phyloP scores from a whole-genome alignment of 2,888 invertebrate species.

The Litoditis marina region DNA sequence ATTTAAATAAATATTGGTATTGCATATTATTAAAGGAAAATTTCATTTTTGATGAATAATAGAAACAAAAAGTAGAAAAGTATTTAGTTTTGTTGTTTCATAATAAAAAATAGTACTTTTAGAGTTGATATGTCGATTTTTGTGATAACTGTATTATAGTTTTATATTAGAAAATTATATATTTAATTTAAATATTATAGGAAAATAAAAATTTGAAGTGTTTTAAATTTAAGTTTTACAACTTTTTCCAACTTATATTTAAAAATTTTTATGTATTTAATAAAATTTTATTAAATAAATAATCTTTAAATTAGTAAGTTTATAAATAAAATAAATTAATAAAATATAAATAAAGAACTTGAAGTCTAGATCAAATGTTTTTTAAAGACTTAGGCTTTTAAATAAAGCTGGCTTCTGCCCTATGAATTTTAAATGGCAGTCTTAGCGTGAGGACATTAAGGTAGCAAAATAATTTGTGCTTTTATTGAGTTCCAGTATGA shows the following conservation, averaged over 20 bases:
- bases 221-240: slow-evolving; percentile 42
- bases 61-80: slow-evolving; percentile 39
- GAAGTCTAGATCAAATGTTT: slow-evolving; percentile 61
- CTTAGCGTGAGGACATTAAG: slow-evolving; percentile 77
- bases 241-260: slow-evolving; percentile 30
- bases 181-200: slow-evolving; percentile 21
- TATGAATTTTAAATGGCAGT: slow-evolving; percentile 77
- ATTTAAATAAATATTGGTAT: slow-evolving; percentile 40
- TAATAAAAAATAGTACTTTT: slow-evolving; percentile 38
- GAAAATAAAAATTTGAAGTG: slow-evolving; percentile 42
- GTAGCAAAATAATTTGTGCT: slow-evolving; percentile 79
- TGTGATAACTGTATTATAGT: slow-evolving; percentile 39
- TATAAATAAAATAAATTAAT: slow-evolving; percentile 29
- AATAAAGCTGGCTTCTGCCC: slow-evolving; percentile 75
- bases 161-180: slow-evolving; percentile 48
- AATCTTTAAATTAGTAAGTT: slow-evolving; percentile 39
- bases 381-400: slow-evolving; percentile 61
- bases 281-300: slow-evolving; percentile 34
- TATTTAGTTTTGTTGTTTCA: slow-evolving; percentile 42
- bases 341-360: slow-evolving; percentile 49
- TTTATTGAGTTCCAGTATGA: slow-evolving; percentile 79
- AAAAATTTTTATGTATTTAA: slow-evolving; percentile 21
- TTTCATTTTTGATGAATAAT: slow-evolving; percentile 35
- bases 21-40: slow-evolving; percentile 68
- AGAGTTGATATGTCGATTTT: slow-evolving; percentile 44